A percentile compares a stretch with the other conserved stretches of the same genome.
Conservation (phyloP, 2,113 vertebrate genomes). For the Plotosus lineatus region DNA sequence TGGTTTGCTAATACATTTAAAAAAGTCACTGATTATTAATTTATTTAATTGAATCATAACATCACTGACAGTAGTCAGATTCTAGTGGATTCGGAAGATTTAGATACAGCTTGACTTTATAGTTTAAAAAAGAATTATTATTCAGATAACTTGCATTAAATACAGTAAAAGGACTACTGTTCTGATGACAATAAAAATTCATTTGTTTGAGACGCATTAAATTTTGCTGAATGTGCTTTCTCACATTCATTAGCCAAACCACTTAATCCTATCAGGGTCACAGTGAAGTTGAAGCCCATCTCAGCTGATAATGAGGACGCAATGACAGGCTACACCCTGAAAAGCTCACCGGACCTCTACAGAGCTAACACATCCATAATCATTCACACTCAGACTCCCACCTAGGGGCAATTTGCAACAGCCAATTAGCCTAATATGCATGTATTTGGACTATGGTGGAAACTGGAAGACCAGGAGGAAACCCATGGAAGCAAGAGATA, state of each 20-base stretch:
- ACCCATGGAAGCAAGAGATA: too few relatives aligned
- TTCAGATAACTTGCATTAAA: not conserved
- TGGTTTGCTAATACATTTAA: not conserved
- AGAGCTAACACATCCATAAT: too few relatives aligned
- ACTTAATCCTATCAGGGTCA: too few relatives aligned
- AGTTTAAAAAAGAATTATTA: not conserved
- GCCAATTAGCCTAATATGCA: too few relatives aligned
- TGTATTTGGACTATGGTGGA: too few relatives aligned
- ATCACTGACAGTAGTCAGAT: not conserved
- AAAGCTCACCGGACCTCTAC: too few relatives aligned
- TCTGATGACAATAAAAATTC: slow-evolving; percentile 22
- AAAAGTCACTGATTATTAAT: not conserved
- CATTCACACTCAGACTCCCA: too few relatives aligned
- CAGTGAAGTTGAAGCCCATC: too few relatives aligned
- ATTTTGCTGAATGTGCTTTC: not conserved
- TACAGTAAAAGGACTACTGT: not conserved
- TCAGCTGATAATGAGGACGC: too few relatives aligned
- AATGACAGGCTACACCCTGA: too few relatives aligned
- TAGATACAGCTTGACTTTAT: not conserved
- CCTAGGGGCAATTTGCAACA: too few relatives aligned
- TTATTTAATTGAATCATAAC: not conserved
- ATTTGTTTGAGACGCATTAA: not conserved
- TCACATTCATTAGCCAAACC: slow-evolving; percentile 77
- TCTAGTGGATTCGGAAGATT: not conserved
- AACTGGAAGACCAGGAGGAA: too few relatives aligned